A percentile compares a stretch with the other conserved stretches of the same genome.
Conservation (phyloP, 2,113 vertebrate species). For the Piprites chloris region DNA sequence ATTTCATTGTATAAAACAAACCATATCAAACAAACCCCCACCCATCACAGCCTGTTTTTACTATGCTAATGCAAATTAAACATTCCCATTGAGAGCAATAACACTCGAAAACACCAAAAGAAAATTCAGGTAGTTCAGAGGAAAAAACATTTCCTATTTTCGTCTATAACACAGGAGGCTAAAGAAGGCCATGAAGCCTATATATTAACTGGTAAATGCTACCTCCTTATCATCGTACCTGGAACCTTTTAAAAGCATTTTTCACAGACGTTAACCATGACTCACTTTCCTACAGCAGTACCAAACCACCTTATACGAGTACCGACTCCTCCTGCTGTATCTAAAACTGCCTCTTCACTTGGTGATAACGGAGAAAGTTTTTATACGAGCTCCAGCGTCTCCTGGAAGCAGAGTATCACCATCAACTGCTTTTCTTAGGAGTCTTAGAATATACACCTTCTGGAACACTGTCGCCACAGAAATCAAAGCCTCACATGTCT, state of each 20-base stretch:
- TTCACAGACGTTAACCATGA: background rate
- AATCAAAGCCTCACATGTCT: background rate
- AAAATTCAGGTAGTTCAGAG: background rate
- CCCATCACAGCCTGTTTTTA: background rate
- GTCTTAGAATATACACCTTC: background rate
- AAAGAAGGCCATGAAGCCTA: background rate
- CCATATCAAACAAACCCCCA: background rate
- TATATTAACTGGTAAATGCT: background rate
- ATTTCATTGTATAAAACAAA: background rate
- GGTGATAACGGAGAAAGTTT: background rate
- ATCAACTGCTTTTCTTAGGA: background rate
- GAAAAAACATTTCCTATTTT: background rate
- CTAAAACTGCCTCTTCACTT: background rate
- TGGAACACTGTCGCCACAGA: background rate
- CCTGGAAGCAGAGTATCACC: background rate
- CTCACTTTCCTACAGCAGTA: background rate
- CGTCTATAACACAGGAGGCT: background rate
- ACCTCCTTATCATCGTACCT: background rate
- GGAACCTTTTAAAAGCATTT: background rate
- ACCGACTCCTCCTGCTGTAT: background rate
- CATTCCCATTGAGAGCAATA: background rate
- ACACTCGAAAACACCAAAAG: background rate
- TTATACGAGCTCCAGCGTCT: fast-evolving
- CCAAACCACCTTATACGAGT: background rate
- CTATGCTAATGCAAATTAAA: background rate